Evolutionary conservation across 2,888 invertebrate species (phyloP), one percentile per base, ranked within the genome.

Genomic region (Perizoma flavofasciatum): DNA sequence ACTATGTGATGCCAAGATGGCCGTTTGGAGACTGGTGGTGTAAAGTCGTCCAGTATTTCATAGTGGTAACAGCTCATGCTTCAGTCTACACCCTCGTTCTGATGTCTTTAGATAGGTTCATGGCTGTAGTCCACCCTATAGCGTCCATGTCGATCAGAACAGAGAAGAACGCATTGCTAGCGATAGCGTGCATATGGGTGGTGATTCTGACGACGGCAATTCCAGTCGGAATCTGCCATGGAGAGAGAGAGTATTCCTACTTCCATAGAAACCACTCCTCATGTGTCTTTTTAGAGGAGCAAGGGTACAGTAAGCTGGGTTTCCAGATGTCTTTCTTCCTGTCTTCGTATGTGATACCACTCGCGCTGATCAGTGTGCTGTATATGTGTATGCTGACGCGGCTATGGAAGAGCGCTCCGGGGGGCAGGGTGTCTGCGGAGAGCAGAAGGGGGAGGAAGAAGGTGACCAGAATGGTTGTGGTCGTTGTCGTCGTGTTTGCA

Each of bases 111-210:
- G 98, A 98, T 86, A 93, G 96, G 67, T 98, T 97, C 82, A 93
- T 98, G 85, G 98, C 98, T 37, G 98, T 98, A 3, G 98, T 98
- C 1, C 97, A 97, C 83, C 98, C 98, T 4, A 96, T 98, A 69
- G 94, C 96, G 0, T 97, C 97, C 51, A 97, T 97, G 95, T 95
- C 96, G 0, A 93, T 97, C 68, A 93, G 98, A 58, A 97, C 97
- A 3, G 96, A 97, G 78, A 93, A 93, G 64, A 97, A 97, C 81
- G 97, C 98, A 9, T 93, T 95, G 68, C 84, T 95, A 56, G 97
- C 97, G 22, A 97, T 97, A 67, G 93, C 93, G 46, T 92, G 95
- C 68, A 94, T 95, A 52, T 98, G 98, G 98, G 93, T 95, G 52
- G 91, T 97, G 62, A 97, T 98, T 59, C 86, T 96, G 52, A 94